Conservation (phyloP, 1,140 invertebrate species). For the Wasmannia auropunctata region DNA sequence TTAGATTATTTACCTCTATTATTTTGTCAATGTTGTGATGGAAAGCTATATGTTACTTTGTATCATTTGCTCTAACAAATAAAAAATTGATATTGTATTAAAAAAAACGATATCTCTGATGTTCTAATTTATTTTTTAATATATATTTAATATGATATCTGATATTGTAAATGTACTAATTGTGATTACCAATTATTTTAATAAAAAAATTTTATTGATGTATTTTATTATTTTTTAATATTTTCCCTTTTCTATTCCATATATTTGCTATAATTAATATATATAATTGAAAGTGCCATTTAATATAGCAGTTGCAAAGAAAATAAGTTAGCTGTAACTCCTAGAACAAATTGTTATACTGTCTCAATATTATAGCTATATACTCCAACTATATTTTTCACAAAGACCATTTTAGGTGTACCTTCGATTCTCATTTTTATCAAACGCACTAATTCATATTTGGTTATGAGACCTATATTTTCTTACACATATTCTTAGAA, state of each 20-base stretch:
- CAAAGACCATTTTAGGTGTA: not conserved
- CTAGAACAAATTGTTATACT: not conserved
- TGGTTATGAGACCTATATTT: not conserved
- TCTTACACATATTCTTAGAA: not conserved
- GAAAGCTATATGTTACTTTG: slow-evolving; percentile 3
- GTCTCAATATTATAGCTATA: not conserved
- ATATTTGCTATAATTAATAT: too few relatives aligned
- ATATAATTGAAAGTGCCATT: too few relatives aligned
- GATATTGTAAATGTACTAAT: too few relatives aligned
- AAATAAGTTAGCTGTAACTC: not conserved
- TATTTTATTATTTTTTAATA: too few relatives aligned
- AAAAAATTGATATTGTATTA: not conserved
- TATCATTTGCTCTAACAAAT: not conserved
- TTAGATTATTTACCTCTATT: slow-evolving; percentile 19
- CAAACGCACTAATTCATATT: not conserved
- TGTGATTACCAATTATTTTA: too few relatives aligned
- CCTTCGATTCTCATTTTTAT: not conserved
- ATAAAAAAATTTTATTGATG: too few relatives aligned
- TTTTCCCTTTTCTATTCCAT: too few relatives aligned
- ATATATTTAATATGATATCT: not conserved
- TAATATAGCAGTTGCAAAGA: too few relatives aligned
- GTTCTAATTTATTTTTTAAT: too few relatives aligned
- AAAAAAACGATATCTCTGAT: too few relatives aligned
- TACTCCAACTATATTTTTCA: not conserved
- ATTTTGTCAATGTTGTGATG: not conserved